Percentiles rank a stretch among this genome's conserved stretches.
Evolutionary conservation across 2,888 invertebrate species (phyloP).

Genomic region (Strigamia maritima): DNA sequence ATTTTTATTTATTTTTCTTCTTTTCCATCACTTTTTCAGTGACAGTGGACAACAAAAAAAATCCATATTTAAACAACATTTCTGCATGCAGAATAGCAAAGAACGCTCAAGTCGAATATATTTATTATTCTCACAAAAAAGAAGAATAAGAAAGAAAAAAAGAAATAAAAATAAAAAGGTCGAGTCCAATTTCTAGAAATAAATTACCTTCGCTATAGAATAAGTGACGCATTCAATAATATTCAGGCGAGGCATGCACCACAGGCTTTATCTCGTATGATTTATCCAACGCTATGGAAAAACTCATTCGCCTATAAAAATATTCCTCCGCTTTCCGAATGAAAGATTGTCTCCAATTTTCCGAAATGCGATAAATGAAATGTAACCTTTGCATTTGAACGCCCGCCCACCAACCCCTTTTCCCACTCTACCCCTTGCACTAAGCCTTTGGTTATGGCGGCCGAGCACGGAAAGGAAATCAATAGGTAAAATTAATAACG

Average conservation of each 20-base stretch:
- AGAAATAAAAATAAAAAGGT: neutral
- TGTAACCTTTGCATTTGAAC: constrained; percentile 23
- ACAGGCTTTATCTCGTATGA: constrained; percentile 19
- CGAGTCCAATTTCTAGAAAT: constrained; percentile 11
- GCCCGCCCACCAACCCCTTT: constrained; percentile 1
- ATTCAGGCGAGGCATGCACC: constrained; percentile 23
- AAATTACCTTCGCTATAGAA: constrained; percentile 16
- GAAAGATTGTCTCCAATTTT: constrained; percentile 23
- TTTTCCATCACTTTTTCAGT: neutral
- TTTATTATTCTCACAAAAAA: constrained; percentile 8
- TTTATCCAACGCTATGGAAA: constrained; percentile 19
- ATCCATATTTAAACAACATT: neutral
- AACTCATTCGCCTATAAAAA: constrained; percentile 23
- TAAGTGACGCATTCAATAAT: constrained; percentile 23
- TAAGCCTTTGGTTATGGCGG: constrained; percentile 9
- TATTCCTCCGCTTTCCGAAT: constrained; percentile 23
- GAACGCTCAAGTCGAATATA: neutral
- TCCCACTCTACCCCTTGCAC: neutral
- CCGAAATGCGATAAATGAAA: constrained; percentile 19
- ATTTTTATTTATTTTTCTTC: neutral
- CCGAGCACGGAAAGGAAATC: constrained; percentile 21
- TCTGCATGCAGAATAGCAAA: neutral
- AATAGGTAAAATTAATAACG: constrained; percentile 32
- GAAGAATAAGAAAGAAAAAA: neutral
- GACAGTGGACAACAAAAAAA: constrained; percentile 11